phyloP scores from a whole-genome alignment of 1,140 invertebrate genomes.

The Rhyzopertha dominica region DNA sequence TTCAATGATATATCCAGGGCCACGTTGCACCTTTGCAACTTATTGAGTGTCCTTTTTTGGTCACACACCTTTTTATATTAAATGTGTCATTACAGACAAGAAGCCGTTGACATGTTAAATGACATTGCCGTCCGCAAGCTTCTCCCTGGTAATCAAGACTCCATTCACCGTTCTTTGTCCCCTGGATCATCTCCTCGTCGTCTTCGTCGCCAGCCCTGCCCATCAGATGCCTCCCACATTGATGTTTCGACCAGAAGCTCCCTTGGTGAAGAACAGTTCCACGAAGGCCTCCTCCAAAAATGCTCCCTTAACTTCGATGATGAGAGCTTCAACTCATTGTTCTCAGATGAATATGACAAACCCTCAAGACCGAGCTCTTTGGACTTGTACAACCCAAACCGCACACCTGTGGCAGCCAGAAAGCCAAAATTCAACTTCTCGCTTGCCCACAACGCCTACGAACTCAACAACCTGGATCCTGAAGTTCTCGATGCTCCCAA shows the following conservation, averaged over 20 bases:
- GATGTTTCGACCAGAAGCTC: conserved; percentile 22
- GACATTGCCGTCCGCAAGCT: conserved; percentile 71
- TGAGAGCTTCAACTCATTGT: conserved; percentile 39
- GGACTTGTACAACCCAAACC: conserved; percentile 48
- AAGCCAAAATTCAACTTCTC: conserved; percentile 53
- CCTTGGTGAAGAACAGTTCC: conserved; percentile 38
- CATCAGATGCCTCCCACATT: conserved; percentile 42
- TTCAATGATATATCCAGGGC: no score
- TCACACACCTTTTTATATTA: no score
- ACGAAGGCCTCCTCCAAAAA: conserved; percentile 40
- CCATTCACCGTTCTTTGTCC: conserved; percentile 51
- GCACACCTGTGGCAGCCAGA: conserved; percentile 40
- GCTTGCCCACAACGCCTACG: conserved; percentile 57
- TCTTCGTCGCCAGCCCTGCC: conserved; percentile 41
- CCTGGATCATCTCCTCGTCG: conserved; percentile 59
- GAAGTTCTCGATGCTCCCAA: conserved; percentile 56
- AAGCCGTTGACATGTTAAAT: conserved; percentile 77
- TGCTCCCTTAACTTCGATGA: conserved; percentile 36
- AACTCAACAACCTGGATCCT: conserved; percentile 57
- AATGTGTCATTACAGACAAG: conserved; percentile 57
- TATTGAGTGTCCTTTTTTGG: no score
- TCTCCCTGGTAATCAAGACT: conserved; percentile 57
- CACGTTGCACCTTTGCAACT: no score
- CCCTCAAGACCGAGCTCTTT: conserved; percentile 50
- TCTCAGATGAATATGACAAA: conserved; percentile 37